These are phyloP conservation scores for Rhyacichthys aspro DNA, from an alignment of 2,797 vertebrate genomes.

Conservation along the genomic window DNA sequence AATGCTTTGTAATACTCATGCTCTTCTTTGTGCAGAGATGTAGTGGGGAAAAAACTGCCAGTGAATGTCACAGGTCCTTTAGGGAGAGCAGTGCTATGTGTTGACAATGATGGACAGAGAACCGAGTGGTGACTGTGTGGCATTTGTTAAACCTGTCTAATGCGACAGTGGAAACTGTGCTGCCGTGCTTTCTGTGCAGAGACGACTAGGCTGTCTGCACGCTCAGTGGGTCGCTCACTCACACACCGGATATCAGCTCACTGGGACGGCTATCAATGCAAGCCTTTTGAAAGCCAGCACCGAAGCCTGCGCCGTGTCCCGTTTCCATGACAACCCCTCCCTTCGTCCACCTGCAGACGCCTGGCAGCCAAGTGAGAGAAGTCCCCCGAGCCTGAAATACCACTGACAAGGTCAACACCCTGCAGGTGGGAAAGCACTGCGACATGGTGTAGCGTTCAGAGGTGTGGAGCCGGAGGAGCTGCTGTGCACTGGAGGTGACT, in stretches of 20 bases:
- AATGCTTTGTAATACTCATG: background rate
- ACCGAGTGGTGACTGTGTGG: conserved; percentile 4
- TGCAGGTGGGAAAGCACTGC: conserved; percentile 62
- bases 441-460: conserved; percentile 63
- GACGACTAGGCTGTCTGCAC: conserved; percentile 12
- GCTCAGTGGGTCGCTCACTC: conserved; percentile 47
- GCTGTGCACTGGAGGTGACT: conserved; percentile 31
- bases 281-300: conserved; percentile 64
- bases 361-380: conserved; percentile 65
- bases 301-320: conserved; percentile 56
- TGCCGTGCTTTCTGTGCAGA: conserved; percentile 37
- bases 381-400: conserved; percentile 73
- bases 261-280: conserved; percentile 68
- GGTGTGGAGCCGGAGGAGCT: conserved; percentile 39
- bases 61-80: conserved; percentile 60
- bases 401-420: conserved; percentile 79
- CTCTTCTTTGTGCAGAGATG: conserved; percentile 5
- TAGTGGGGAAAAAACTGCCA: conserved; percentile 52
- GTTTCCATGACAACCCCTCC: conserved; percentile 79
- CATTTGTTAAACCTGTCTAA: conserved; percentile 40
- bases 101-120: conserved; percentile 39
- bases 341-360: conserved; percentile 69
- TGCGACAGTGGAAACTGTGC: conserved; percentile 32
- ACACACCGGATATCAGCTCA: conserved; percentile 59
- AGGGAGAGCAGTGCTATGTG: conserved; percentile 34